Percentiles rank a stretch among this genome's conserved stretches.
Conservation (phyloP, 2,888 invertebrate genomes). For the Eristalinus aeneus region DNA sequence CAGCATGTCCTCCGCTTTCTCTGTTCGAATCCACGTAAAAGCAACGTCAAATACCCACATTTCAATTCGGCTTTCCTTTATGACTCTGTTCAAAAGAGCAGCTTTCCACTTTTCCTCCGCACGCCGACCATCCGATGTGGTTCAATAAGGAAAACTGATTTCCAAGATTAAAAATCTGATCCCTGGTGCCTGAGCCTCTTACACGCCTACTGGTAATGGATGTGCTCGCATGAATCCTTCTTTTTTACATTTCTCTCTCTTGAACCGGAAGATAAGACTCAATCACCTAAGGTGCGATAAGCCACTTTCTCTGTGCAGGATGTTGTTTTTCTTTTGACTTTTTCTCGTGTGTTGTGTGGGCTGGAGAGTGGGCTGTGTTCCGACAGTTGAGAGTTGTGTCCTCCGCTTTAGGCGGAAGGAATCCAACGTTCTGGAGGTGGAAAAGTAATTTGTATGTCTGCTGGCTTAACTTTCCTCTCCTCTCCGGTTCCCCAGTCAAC, state of each 20-base stretch:
- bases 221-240: not conserved
- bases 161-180: not conserved
- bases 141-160: conserved; percentile 25
- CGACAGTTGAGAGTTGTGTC: not conserved
- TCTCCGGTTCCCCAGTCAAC: not conserved
- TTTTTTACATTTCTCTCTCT: not conserved
- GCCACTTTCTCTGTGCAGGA: conserved; percentile 1
- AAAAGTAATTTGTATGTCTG: conserved; percentile 15
- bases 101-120: not conserved
- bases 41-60: not conserved
- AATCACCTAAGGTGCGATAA: conserved; percentile 31
- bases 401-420: not conserved
- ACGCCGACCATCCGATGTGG: not conserved
- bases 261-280: conserved; percentile 21
- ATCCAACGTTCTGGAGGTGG: not conserved
- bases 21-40: not conserved
- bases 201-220: not conserved
- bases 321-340: conserved; percentile 23
- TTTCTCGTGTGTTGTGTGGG: not conserved
- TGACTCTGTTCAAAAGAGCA: not conserved
- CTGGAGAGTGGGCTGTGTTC: too few species aligned
- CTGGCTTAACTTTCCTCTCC: not conserved
- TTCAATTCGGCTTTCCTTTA: not conserved
- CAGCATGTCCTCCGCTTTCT: not conserved
- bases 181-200: not conserved